Evolutionary conservation across 2,113 vertebrate genomes (phyloP), one percentile per base, ranked within the genome.

Genomic region (Uropsilus gracilis): DNA sequence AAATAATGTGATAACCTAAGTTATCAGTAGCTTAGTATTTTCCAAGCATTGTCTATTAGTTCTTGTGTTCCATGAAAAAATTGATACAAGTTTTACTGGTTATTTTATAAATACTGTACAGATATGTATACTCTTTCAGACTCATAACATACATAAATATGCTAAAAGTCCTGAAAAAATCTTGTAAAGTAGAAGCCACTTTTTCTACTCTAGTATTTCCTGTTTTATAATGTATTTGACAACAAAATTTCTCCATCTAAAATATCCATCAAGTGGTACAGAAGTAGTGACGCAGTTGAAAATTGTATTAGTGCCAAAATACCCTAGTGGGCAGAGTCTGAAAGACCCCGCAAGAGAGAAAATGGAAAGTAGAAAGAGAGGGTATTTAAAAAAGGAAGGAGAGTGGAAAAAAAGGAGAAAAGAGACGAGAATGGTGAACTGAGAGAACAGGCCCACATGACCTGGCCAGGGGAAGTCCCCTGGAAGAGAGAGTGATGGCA

Each of bases 141-240:
- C 37, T 55, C 28, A 68, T 1, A 66, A 8, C 20, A 68, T 32
- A 82, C 7, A n/a, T 17, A 6, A 59, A 20, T 30, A 32, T 66
- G 76, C 16, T 59, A 66, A 91, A 90, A 20, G 18, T 8, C 28
- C 77, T 32, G 57, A 28, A 95, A 28, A 95, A 95, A 83, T 87
- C 5, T 13, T 76, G 0, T 3, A 48, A 61, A 34, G 8, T 8
- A 71, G 3, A 77, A 96, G 53, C 6, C 11, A 73, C 34, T 92
- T 89, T 91, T 46, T 57, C 85, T 77, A 77, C 59, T 78, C 14
- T 17, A 88, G 12, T 4, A 85, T 71, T 76, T 84, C 8, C 59
- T 22, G 50, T 80, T 83, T 94, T 26, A 37, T 53, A 82, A 34
- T 73, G 66, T 71, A 59, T 55, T 34, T 66, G 22, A 75, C 42